These are phyloP conservation scores for Spodoptera exigua DNA, from an alignment of 2,888 invertebrate genomes.

Conservation along the genomic window DNA sequence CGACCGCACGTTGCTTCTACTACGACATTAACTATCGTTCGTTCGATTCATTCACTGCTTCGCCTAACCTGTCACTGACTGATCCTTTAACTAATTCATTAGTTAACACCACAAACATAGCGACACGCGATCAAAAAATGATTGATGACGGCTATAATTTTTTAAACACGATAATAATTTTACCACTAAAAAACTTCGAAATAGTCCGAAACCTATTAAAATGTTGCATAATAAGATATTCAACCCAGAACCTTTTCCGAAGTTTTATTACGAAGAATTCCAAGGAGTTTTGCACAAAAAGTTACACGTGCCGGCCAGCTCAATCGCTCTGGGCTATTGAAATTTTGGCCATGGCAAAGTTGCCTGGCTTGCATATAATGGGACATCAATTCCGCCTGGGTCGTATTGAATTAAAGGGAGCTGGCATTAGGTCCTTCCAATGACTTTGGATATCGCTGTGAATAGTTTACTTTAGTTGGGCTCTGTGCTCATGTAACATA, in stretches of 20 bases:
- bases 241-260: constrained; percentile 77
- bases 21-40: constrained; percentile 56
- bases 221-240: constrained; percentile 86
- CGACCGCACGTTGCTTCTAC: constrained; percentile 66
- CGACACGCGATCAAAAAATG: constrained; percentile 66
- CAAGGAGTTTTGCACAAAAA: constrained; percentile 86
- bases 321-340: constrained; percentile 86
- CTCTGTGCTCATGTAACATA: constrained; percentile 29
- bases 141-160: constrained; percentile 64
- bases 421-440: constrained; percentile 52
- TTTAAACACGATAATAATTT: constrained; percentile 64
- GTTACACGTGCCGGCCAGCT: constrained; percentile 85
- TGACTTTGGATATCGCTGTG: constrained; percentile 41
- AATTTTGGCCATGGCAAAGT: constrained; percentile 82
- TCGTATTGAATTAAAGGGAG: constrained; percentile 70
- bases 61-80: constrained; percentile 42
- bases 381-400: constrained; percentile 77
- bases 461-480: constrained; percentile 20
- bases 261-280: constrained; percentile 78
- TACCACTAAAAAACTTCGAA: constrained; percentile 64
- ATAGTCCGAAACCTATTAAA: constrained; percentile 70
- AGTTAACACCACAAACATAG: constrained; percentile 57
- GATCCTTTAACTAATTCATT: constrained; percentile 43
- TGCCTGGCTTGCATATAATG: constrained; percentile 81
- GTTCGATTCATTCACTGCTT: constrained; percentile 63